phyloP scores from a whole-genome alignment of 2,797 vertebrate species.

The Accipiter fasciatus region DNA sequence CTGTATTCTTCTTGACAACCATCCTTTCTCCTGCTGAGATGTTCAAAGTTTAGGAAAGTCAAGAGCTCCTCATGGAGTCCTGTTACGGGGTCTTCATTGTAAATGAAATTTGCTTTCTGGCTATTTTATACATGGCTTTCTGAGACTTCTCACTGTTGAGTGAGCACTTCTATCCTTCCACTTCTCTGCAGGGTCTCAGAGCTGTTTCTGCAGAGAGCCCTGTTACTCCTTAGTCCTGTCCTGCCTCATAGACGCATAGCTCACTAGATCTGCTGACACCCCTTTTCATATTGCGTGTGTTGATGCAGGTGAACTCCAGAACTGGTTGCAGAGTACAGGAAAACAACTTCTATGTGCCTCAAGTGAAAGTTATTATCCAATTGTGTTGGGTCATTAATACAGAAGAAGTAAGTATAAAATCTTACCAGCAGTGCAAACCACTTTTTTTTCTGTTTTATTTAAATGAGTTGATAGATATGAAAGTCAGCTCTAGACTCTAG shows the following conservation, averaged over 20 bases:
- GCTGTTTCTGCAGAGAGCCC: background rate
- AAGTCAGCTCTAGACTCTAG: background rate
- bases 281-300: background rate
- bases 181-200: background rate
- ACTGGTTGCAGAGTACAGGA: conserved; percentile 27
- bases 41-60: background rate
- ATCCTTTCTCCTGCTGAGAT: background rate
- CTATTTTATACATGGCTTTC: background rate
- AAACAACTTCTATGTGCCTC: conserved; percentile 40
- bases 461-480: background rate
- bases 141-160: background rate
- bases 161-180: background rate
- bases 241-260: background rate
- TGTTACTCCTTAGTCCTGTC: background rate
- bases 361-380: rapidly evolving
- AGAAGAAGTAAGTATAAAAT: background rate
- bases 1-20: background rate
- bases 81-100: background rate
- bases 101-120: background rate
- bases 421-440: background rate
- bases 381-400: rapidly evolving
- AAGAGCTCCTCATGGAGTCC: background rate
- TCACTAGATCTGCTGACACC: background rate
- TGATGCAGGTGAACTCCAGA: conserved; percentile 67
- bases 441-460: background rate